These are phyloP conservation scores for Corythaeola cristata DNA, from an alignment of 2,113 vertebrate genomes.

Conservation along the genomic window DNA sequence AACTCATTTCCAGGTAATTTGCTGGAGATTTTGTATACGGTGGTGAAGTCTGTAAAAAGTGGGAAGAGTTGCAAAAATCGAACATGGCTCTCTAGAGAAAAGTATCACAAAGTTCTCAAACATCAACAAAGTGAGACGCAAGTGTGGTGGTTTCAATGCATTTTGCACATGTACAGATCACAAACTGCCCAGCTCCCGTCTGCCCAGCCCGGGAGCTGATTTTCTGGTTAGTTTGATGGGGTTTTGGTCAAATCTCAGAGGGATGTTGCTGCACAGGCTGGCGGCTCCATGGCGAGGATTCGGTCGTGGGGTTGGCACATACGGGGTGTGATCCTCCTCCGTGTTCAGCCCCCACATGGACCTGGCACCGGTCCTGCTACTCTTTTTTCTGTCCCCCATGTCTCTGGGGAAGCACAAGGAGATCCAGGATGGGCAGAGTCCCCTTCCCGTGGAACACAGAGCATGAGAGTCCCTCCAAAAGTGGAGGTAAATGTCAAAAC, in stretches of 20 bases:
- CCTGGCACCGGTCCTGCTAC: background rate
- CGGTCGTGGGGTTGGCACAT: background rate
- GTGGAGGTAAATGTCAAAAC: background rate
- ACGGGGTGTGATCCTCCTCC: background rate
- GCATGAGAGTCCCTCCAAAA: background rate
- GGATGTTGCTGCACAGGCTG: background rate
- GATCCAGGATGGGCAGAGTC: accelerated
- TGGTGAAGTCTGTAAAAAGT: background rate
- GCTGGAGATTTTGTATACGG: background rate
- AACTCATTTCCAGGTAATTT: background rate
- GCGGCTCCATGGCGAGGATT: background rate
- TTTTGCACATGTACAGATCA: background rate
- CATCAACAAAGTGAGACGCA: background rate
- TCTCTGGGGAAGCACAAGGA: background rate
- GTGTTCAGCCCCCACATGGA: background rate
- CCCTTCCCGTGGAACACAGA: background rate
- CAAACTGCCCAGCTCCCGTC: background rate
- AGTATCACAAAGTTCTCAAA: background rate
- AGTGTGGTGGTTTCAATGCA: background rate
- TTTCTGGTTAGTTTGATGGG: background rate
- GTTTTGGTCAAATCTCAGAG: background rate
- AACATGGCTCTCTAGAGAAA: background rate
- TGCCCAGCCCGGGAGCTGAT: background rate
- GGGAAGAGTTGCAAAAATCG: background rate
- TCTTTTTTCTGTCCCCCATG: background rate